Percentiles rank a stretch among this genome's conserved stretches.
Evolutionary conservation across 92 coral and sea anemone species (phyloP).

Genomic region (Heteractis magnifica): DNA sequence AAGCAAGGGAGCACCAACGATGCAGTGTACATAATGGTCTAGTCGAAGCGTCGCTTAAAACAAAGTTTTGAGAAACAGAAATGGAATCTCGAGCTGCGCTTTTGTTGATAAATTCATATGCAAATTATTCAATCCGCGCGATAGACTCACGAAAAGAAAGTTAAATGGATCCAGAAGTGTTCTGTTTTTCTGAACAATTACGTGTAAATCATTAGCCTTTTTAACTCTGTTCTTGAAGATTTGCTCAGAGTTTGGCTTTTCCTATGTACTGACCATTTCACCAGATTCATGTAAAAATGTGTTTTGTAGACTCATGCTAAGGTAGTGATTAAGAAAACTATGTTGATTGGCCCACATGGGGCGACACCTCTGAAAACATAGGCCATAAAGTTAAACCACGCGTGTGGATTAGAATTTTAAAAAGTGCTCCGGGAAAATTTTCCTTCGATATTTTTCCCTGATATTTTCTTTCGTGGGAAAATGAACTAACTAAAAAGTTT

Average conservation of each 20-base stretch:
- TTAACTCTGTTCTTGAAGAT: not conserved
- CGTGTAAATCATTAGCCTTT: not conserved
- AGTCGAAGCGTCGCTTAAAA: not conserved
- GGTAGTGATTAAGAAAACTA: not conserved
- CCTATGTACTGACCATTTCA: not conserved
- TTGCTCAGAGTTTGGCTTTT: not conserved
- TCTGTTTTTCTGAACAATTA: not conserved
- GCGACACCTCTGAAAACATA: constrained; percentile 2
- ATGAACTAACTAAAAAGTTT: not conserved
- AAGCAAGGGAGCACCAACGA: not conserved
- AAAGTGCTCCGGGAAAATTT: not conserved
- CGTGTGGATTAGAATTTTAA: not conserved
- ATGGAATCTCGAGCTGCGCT: not conserved
- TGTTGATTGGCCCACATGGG: constrained; percentile 16
- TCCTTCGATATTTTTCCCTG: not conserved
- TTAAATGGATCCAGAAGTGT: not conserved
- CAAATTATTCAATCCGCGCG: constrained; percentile 28
- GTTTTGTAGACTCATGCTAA: not conserved
- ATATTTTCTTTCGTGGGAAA: not conserved
- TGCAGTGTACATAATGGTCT: not conserved
- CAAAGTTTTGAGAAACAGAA: not conserved
- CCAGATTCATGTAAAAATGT: constrained; percentile 4
- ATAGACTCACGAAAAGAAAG: not conserved
- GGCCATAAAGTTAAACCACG: not conserved
- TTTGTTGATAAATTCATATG: constrained; percentile 70